phyloP scores from a whole-genome alignment of 2,797 vertebrate species.

The Malacoraja senta region DNA sequence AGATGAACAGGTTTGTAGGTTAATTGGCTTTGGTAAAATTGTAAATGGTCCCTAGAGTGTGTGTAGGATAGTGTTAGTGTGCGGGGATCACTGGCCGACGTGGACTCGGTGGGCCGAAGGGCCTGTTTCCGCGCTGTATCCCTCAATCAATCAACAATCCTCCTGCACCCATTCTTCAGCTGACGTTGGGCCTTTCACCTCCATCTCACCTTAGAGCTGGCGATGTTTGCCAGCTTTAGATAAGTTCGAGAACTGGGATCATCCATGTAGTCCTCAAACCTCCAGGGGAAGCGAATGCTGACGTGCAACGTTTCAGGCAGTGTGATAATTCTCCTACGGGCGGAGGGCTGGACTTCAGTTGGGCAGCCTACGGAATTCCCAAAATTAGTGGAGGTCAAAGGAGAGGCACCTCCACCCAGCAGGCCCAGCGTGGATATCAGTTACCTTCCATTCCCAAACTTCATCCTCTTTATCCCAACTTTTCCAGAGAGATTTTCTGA shows the following conservation, averaged over 20 bases:
- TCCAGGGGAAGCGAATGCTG: not conserved
- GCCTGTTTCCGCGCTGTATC: too few relatives aligned
- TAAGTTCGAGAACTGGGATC: constrained; percentile 12
- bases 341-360: not conserved
- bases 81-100: too few relatives aligned
- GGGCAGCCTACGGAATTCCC: not conserved
- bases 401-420: not conserved
- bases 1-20: too few relatives aligned
- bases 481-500: not conserved
- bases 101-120: too few relatives aligned
- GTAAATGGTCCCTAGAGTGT: too few relatives aligned
- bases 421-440: not conserved
- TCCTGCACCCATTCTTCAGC: not conserved
- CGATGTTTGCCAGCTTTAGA: not conserved
- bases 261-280: constrained; percentile 1
- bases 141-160: too few relatives aligned
- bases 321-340: not conserved
- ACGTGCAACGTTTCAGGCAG: not conserved
- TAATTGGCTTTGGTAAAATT: too few relatives aligned
- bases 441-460: not conserved
- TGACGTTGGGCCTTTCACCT: not conserved
- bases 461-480: not conserved
- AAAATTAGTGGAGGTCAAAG: not conserved
- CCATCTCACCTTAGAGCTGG: not conserved
- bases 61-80: too few relatives aligned